Conservation (phyloP, 1,140 invertebrate species). For the Drosophila pectinifera region DNA sequence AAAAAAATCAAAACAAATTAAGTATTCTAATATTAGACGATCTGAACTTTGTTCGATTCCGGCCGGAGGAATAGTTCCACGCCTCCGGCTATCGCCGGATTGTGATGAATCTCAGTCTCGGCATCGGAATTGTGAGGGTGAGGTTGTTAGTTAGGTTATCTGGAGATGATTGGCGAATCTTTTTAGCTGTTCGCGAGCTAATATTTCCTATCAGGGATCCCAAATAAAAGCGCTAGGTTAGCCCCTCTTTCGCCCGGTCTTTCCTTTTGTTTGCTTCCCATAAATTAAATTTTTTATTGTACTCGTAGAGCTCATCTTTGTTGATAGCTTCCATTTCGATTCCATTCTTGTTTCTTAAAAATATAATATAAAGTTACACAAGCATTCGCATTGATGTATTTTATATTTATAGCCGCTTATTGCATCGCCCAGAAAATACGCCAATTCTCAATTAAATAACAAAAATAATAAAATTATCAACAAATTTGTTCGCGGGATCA, state of each 20-base stretch:
- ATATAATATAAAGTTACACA: slow-evolving; percentile 57
- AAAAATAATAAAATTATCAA: slow-evolving; percentile 83
- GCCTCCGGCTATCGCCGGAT: slow-evolving; percentile 5
- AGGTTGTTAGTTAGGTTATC: slow-evolving; percentile 43
- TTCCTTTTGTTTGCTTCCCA: slow-evolving; percentile 1
- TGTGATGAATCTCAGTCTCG: slow-evolving; percentile 36
- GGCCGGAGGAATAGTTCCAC: slow-evolving; percentile 55
- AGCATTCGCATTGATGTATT: slow-evolving; percentile 62
- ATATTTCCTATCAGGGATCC: slow-evolving; percentile 12
- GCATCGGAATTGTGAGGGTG: slow-evolving; percentile 33
- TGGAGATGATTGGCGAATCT: slow-evolving; percentile 27
- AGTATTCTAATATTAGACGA: slow-evolving; percentile 51
- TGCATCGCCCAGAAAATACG: slow-evolving; percentile 66
- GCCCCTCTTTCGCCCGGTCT: slow-evolving; percentile 6
- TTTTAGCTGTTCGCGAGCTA: background rate
- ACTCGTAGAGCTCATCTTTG: background rate
- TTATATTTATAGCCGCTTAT: slow-evolving; percentile 80
- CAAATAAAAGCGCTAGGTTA: slow-evolving; percentile 3
- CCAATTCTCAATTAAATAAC: slow-evolving; percentile 63
- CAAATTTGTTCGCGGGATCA: slow-evolving; percentile 77
- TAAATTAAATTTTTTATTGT: slow-evolving; percentile 23
- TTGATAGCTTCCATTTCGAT: slow-evolving; percentile 28
- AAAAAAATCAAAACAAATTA: slow-evolving; percentile 69
- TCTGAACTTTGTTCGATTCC: slow-evolving; percentile 65
- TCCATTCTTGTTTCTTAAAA: slow-evolving; percentile 23